Conservation (phyloP, 2,888 invertebrate species). For the Drosophila hamatofila region DNA sequence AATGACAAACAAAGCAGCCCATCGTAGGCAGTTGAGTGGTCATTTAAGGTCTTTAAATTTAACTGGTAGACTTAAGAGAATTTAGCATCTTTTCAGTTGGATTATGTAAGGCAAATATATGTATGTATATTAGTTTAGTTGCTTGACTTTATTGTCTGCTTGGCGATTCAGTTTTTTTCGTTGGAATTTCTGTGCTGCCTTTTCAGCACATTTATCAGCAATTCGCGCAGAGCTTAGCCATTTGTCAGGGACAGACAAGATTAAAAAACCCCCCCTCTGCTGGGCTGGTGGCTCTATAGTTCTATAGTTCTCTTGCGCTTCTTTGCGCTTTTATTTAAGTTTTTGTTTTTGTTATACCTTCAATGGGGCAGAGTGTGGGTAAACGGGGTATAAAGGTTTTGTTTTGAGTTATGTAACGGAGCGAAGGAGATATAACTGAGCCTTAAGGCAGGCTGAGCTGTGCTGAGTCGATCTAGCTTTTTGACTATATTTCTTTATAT, state of each 20-base stretch:
- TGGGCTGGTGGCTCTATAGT: neutral
- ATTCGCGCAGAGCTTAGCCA: constrained; percentile 58
- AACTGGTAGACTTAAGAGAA: neutral
- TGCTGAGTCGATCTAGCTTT: neutral
- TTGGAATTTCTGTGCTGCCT: neutral
- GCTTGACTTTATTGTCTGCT: constrained; percentile 7
- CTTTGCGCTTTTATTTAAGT: constrained; percentile 12
- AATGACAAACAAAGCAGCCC: constrained; percentile 22
- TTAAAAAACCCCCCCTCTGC: constrained; percentile 33
- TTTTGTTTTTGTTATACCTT: neutral
- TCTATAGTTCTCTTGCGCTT: constrained; percentile 6
- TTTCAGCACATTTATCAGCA: constrained; percentile 65
- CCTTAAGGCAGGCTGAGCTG: too few species aligned
- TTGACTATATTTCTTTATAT: neutral
- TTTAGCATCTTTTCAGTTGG: neutral
- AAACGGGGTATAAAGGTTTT: neutral
- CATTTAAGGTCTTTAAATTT: constrained; percentile 2
- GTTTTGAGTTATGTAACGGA: neutral
- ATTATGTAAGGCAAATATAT: neutral
- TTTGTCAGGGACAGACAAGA: constrained; percentile 43
- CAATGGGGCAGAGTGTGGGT: neutral
- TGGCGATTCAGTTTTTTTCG: neutral
- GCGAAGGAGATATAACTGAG: too few species aligned
- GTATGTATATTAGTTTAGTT: constrained; percentile 4
- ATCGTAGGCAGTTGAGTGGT: neutral